A percentile compares a stretch with the other conserved stretches of the same genome.
Conservation (phyloP, 2,888 invertebrate genomes). For the Acleris laterana region DNA sequence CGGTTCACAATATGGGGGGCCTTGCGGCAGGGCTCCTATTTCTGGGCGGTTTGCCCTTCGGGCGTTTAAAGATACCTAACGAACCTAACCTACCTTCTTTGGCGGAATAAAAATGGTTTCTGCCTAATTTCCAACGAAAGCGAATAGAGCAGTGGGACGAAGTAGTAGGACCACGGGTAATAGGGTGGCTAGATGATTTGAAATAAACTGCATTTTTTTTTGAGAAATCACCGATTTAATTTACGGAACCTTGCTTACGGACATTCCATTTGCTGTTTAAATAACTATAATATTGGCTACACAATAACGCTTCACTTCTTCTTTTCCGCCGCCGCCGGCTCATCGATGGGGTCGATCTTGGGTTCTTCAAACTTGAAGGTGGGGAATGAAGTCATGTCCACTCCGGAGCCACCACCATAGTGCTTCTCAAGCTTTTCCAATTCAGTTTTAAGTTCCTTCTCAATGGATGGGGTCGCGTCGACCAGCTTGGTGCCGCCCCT, state of each 20-base stretch:
- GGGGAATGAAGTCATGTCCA: slow-evolving; percentile 96
- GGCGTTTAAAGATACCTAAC: too few relatives aligned
- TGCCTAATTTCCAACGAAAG: too few relatives aligned
- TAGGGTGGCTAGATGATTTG: too few relatives aligned
- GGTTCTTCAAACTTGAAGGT: slow-evolving; percentile 91
- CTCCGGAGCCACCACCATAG: slow-evolving; percentile 90
- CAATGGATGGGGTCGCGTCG: slow-evolving; percentile 90
- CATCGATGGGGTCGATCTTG: slow-evolving; percentile 87
- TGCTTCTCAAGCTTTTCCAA: slow-evolving; percentile 91
- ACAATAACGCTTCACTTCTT: slow-evolving; percentile 57
- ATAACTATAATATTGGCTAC: slow-evolving; percentile 37
- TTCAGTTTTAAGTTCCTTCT: slow-evolving; percentile 90
- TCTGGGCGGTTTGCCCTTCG: too few relatives aligned
- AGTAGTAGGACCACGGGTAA: too few relatives aligned
- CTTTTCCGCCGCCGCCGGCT: slow-evolving; percentile 55
- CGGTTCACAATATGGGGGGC: too few relatives aligned
- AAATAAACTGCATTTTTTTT: slow-evolving; percentile 20
- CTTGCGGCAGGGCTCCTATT: too few relatives aligned
- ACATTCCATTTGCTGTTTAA: slow-evolving; percentile 26
- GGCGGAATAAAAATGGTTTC: too few relatives aligned
- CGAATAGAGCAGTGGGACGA: too few relatives aligned
- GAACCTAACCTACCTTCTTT: too few relatives aligned
- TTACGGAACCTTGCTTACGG: slow-evolving; percentile 12
- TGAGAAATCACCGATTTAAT: slow-evolving; percentile 28
- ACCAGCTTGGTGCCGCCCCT: slow-evolving; percentile 92